A percentile compares a stretch with the other conserved stretches of the same genome.
These are phyloP conservation scores for Fabriciana adippe DNA, from an alignment of 2,888 invertebrate genomes.

Conservation along the genomic window DNA sequence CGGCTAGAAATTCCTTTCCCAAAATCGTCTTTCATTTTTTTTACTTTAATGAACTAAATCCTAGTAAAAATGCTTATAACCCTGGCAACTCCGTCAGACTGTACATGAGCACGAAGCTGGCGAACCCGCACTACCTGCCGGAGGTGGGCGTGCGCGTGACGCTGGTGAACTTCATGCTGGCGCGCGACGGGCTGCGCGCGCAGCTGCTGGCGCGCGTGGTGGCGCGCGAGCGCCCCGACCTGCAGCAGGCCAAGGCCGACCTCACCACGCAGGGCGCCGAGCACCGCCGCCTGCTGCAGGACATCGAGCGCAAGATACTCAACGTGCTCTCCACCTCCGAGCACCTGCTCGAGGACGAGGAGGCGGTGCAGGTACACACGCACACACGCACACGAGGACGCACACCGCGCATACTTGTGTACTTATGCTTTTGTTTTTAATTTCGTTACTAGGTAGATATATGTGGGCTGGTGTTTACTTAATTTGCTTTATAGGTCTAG, in stretches of 20 bases:
- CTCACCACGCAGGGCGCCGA: slow-evolving; percentile 94
- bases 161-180: slow-evolving; percentile 96
- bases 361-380: slow-evolving; percentile 86
- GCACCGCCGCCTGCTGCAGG: slow-evolving; percentile 90
- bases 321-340: slow-evolving; percentile 79
- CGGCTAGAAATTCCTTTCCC: too few species aligned
- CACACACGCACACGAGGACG: too few species aligned
- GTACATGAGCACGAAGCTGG: slow-evolving; percentile 95
- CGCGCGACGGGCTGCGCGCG: slow-evolving; percentile 92
- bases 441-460: background rate
- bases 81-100: slow-evolving; percentile 77
- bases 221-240: slow-evolving; percentile 94
- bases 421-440: background rate
- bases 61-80: too few species aligned
- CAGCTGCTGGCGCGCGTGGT: slow-evolving; percentile 95
- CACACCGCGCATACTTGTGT: too few species aligned
- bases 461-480: too few species aligned
- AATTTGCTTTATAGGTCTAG: too few species aligned
- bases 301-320: slow-evolving; percentile 95
- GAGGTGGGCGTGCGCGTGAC: slow-evolving; percentile 96
- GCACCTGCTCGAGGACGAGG: slow-evolving; percentile 92
- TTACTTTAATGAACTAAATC: too few species aligned
- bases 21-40: too few species aligned
- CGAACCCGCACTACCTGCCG: slow-evolving; percentile 96
- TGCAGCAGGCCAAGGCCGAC: slow-evolving; percentile 94